A percentile compares a stretch with the other conserved stretches of the same genome.
Evolutionary conservation across 2,888 invertebrate genomes (phyloP).

Genomic region (Hofmannophila pseudospretella): DNA sequence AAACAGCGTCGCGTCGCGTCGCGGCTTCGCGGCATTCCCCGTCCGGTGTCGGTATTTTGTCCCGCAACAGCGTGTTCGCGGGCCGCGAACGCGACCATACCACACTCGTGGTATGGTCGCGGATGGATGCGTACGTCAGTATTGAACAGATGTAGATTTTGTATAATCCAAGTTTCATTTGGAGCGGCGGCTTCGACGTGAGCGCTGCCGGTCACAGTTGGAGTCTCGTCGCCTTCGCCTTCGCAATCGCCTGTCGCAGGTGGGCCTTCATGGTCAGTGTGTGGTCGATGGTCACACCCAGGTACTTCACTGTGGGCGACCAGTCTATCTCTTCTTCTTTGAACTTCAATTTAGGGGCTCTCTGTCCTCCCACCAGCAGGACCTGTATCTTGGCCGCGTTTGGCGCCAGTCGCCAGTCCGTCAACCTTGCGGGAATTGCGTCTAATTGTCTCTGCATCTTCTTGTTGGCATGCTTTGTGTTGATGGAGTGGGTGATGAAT

Average conservation of each 20-base stretch:
- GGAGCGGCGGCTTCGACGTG: slow-evolving; percentile 14
- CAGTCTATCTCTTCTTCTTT: slow-evolving; percentile 10
- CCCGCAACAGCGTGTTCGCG: too few relatives aligned
- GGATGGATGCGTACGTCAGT: slow-evolving; percentile 15
- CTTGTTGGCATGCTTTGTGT: not conserved
- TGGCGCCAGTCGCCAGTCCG: not conserved
- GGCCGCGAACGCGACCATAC: too few relatives aligned
- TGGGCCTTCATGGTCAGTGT: slow-evolving; percentile 16
- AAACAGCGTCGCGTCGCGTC: too few relatives aligned
- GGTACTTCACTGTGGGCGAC: slow-evolving; percentile 12
- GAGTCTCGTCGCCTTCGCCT: slow-evolving; percentile 6
- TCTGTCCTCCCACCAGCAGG: not conserved
- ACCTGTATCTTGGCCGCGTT: slow-evolving; percentile 8
- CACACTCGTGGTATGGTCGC: too few relatives aligned
- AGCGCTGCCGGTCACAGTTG: slow-evolving; percentile 16
- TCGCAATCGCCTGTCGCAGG: slow-evolving; percentile 5
- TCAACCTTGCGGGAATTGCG: not conserved
- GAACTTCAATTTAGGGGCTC: not conserved
- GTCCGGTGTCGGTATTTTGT: too few relatives aligned
- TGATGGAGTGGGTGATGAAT: too few relatives aligned
- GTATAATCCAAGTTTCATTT: slow-evolving; percentile 16
- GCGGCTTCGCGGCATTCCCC: too few relatives aligned
- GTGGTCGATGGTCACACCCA: slow-evolving; percentile 18
- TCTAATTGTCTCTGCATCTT: not conserved
- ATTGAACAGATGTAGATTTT: slow-evolving; percentile 17